phyloP scores from a whole-genome alignment of 2,797 vertebrate species.

The Sciaenops ocellatus region DNA sequence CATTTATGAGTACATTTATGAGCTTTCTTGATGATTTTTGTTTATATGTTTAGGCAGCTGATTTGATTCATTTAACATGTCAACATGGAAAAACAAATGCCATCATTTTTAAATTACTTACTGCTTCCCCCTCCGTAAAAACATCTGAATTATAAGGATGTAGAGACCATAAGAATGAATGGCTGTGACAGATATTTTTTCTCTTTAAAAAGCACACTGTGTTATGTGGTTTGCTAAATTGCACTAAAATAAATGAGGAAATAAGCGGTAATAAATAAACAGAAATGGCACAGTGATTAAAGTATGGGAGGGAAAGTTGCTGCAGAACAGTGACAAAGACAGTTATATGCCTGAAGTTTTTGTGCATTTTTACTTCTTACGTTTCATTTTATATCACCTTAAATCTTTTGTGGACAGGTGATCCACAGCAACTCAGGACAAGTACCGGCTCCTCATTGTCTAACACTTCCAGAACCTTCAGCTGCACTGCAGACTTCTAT shows the following conservation, averaged over 20 bases:
- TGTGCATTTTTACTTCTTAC: background rate
- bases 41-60: background rate
- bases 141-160: constrained; percentile 33
- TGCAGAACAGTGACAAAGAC: constrained; percentile 27
- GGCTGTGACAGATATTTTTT: constrained; percentile 28
- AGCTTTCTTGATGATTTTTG: background rate
- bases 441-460: constrained; percentile 13
- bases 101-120: background rate
- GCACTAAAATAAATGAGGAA: constrained; percentile 33
- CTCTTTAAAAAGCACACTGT: constrained; percentile 16
- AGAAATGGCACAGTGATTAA: constrained; percentile 20
- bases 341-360: constrained; percentile 23
- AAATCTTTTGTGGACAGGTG: constrained; percentile 3
- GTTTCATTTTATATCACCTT: constrained; percentile 17
- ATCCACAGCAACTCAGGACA: constrained; percentile 33
- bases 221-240: constrained; percentile 33
- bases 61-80: constrained; percentile 11
- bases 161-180: constrained; percentile 4
- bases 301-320: constrained; percentile 8
- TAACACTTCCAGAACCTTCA: constrained; percentile 15
- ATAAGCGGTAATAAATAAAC: constrained; percentile 26
- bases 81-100: constrained; percentile 2
- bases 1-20: background rate
- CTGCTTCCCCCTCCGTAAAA: background rate
- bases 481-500: constrained; percentile 47